phyloP scores from a whole-genome alignment of 2,113 vertebrate genomes.

The Desmodus rotundus region DNA sequence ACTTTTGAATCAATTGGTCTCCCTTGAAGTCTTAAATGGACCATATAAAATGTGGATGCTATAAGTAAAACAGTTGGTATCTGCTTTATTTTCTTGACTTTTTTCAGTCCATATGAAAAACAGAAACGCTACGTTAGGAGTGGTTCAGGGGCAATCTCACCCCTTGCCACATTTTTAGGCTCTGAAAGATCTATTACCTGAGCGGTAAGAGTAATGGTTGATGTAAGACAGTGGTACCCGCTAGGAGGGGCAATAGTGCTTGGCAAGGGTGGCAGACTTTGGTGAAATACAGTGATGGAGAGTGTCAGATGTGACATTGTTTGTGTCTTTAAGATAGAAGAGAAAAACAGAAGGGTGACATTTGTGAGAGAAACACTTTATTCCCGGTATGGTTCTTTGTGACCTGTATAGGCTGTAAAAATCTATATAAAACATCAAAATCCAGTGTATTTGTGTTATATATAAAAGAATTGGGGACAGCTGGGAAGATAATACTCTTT shows the following conservation, averaged over 20 bases:
- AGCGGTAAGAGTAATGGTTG: accelerated
- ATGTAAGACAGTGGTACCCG: background rate
- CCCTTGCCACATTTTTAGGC: background rate
- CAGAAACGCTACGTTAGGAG: background rate
- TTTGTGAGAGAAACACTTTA: background rate
- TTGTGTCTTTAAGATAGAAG: background rate
- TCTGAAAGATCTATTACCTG: background rate
- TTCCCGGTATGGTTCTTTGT: background rate
- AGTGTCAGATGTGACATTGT: background rate
- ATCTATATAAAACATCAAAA: background rate
- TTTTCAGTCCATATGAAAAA: background rate
- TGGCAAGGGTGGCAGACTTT: background rate
- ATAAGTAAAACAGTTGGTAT: background rate
- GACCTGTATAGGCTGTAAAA: background rate
- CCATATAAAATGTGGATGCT: background rate
- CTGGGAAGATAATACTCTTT: background rate
- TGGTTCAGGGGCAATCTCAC: background rate
- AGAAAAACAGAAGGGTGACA: background rate
- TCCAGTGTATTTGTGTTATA: background rate
- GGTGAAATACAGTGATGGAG: background rate
- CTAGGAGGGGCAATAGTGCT: background rate
- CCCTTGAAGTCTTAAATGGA: background rate
- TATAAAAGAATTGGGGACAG: background rate
- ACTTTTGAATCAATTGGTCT: background rate
- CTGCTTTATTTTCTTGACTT: background rate